These are phyloP conservation scores for Idaea aversata DNA, from an alignment of 2,888 invertebrate genomes.

Conservation along the genomic window DNA sequence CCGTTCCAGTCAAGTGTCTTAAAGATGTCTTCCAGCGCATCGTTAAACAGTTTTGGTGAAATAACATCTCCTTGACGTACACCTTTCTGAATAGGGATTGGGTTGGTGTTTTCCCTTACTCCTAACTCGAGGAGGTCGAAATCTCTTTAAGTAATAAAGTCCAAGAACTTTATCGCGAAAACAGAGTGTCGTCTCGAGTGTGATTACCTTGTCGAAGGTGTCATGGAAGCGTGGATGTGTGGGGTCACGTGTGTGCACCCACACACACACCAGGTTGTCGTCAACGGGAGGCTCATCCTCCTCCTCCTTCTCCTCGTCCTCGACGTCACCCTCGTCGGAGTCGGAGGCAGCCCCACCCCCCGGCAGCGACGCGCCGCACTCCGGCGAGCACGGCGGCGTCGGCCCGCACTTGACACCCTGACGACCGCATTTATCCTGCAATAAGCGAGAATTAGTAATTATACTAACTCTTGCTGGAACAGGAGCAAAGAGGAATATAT, in stretches of 20 bases:
- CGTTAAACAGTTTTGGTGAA: too few relatives aligned
- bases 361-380: slow-evolving; percentile 37
- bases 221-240: slow-evolving; percentile 83
- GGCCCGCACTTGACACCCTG: slow-evolving; percentile 62
- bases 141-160: too few relatives aligned
- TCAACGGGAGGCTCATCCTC: slow-evolving; percentile 54
- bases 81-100: too few relatives aligned
- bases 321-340: slow-evolving; percentile 16
- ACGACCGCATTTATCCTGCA: slow-evolving; percentile 26
- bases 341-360: neutral
- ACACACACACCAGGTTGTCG: slow-evolving; percentile 88
- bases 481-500: neutral
- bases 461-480: too few relatives aligned
- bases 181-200: neutral
- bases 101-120: too few relatives aligned
- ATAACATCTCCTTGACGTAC: too few relatives aligned
- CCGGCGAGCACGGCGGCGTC: slow-evolving; percentile 85
- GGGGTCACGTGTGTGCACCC: slow-evolving; percentile 84
- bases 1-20: too few relatives aligned
- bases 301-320: slow-evolving; percentile 51
- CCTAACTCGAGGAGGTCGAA: too few relatives aligned
- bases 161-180: too few relatives aligned
- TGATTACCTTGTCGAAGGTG: slow-evolving; percentile 79
- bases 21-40: too few relatives aligned
- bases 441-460: neutral